phyloP scores from a whole-genome alignment of 2,888 invertebrate species.

The Melipona bicolor region DNA sequence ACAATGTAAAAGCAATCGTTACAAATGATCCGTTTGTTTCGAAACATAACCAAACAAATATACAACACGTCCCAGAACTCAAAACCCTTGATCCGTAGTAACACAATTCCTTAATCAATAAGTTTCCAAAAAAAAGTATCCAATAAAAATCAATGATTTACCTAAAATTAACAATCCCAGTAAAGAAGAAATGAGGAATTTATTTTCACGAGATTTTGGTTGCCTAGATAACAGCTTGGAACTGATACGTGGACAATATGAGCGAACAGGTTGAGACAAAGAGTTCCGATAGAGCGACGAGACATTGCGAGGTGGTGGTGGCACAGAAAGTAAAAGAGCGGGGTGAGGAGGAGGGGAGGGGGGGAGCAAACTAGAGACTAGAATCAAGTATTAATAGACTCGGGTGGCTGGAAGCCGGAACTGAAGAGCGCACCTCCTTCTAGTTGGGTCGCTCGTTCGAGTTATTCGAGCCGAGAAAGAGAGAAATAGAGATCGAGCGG shows the following conservation, averaged over 20 bases:
- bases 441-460: constrained; percentile 46
- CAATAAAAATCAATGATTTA: too few species aligned
- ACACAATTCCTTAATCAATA: too few species aligned
- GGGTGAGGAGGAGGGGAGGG: constrained; percentile 18
- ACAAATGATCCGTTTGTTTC: too few species aligned
- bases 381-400: constrained; percentile 81
- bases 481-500: constrained; percentile 11
- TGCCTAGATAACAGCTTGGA: neutral
- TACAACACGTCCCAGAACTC: too few species aligned
- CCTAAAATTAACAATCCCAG: too few species aligned
- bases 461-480: constrained; percentile 30
- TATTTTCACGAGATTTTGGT: neutral
- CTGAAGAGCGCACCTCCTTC: constrained; percentile 75
- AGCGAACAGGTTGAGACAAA: constrained; percentile 57
- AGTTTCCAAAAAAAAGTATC: too few species aligned
- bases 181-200: too few species aligned
- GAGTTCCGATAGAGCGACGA: constrained; percentile 30
- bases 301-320: neutral
- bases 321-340: constrained; percentile 13
- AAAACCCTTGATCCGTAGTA: too few species aligned
- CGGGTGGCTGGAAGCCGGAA: constrained; percentile 81
- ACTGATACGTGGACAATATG: constrained; percentile 12
- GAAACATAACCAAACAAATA: too few species aligned
- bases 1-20: too few species aligned
- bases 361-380: constrained; percentile 51